Percentiles rank a stretch among this genome's conserved stretches.
Conservation (phyloP, 53 echinoderm and acorn worm species). For the Glandiceps talaboti region DNA sequence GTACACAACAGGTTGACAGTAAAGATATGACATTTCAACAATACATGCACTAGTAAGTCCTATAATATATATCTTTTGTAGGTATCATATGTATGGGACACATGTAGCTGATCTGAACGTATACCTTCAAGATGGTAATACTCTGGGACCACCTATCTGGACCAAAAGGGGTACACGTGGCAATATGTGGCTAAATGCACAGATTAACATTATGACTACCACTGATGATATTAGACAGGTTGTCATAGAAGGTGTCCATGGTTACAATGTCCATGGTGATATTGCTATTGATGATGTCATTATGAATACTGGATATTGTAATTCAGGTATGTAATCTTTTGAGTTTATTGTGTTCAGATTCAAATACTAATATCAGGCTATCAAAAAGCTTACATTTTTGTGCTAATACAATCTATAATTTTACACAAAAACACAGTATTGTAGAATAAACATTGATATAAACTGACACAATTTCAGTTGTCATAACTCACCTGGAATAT, state of each 20-base stretch:
- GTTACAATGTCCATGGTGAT: neutral
- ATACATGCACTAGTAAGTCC: no score
- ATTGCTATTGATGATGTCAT: neutral
- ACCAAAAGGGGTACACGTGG: conserved; percentile 45
- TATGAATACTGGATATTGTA: neutral
- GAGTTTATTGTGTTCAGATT: no score
- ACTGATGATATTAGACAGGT: neutral
- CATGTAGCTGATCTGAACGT: conserved; percentile 36
- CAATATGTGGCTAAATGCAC: conserved; percentile 42
- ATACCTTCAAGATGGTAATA: conserved; percentile 14
- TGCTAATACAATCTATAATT: no score
- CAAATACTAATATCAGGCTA: no score
- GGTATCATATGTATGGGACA: conserved; percentile 63
- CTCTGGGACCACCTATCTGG: conserved; percentile 33
- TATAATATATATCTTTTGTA: no score
- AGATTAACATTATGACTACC: neutral
- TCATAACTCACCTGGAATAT: no score
- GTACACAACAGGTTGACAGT: no score
- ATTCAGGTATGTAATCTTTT: conserved; percentile 1
- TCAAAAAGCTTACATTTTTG: no score
- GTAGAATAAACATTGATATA: no score
- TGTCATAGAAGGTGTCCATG: neutral
- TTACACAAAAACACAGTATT: no score
- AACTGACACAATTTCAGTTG: no score
- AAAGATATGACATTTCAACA: no score